Evolutionary conservation across 2,797 vertebrate genomes (phyloP), one percentile per base, ranked within the genome.

Genomic region (Hephaestus fuliginosus): DNA sequence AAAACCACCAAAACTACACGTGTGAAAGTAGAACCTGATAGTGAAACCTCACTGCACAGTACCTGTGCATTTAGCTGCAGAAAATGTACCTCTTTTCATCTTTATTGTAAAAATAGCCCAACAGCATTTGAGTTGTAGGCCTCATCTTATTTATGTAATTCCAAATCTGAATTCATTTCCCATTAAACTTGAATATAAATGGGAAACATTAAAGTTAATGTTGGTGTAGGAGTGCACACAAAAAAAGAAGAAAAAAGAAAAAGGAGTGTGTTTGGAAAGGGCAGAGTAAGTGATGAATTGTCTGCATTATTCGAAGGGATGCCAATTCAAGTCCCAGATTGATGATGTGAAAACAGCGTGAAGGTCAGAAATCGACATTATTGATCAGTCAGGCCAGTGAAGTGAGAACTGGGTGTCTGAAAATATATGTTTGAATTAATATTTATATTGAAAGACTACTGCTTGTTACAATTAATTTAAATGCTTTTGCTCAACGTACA

Each of bases 391-490:
- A 17, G 52, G 73, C 76, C 62, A 86, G 67, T 83, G 75, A 67
- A 64, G 20, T 22, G 36, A n/a, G 44, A 52, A 41, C 12, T 2
- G 0, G 67, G 25, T 66, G 13, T 81, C 25, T 71, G 62, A 46
- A 46, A 46, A 14, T 70, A 53, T 9, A 70, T 17, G 57, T 62
- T 55, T 20, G 65, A 74, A 33, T 43, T 0, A 71, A 74, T 86
- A 76, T 80, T 78, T 88, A 43, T 78, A 62, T 46, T 75, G 36
- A 81, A 71, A 66, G 43, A 52, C 51, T 52, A 68, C 77, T 58
- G 70, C 80, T 79, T 73, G 30, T 86, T 75, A 49, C 51, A 64
- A 41, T 78, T 76, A 65, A 73, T 78, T 66, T 44, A 61, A 85
- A 78, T 55, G 30, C 33, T 28, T 65, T 75, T 51, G 25, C 7